These are phyloP conservation scores for Clinocottus analis DNA, from an alignment of 2,113 vertebrate species.

Conservation along the genomic window DNA sequence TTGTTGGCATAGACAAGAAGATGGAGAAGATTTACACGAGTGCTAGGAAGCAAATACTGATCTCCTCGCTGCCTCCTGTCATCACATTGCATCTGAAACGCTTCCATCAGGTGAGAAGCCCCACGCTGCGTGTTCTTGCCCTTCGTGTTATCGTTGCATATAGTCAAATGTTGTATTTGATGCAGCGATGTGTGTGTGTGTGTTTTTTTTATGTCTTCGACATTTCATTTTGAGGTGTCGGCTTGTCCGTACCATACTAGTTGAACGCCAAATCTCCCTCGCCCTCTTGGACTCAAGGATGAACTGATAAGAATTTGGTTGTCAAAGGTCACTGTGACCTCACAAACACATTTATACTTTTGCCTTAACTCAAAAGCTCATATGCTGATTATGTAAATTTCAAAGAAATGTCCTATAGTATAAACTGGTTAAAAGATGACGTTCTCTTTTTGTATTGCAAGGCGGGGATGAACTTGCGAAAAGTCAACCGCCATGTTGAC, in stretches of 20 bases:
- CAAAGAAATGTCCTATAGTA: too few relatives aligned
- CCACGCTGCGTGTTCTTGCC: not conserved
- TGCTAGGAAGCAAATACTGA: slow-evolving; percentile 94
- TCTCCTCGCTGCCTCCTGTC: slow-evolving; percentile 92
- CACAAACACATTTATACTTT: not conserved
- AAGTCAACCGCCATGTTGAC: slow-evolving; percentile 97
- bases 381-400: too few relatives aligned
- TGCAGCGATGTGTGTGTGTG: not conserved
- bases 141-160: not conserved
- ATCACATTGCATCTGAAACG: slow-evolving; percentile 97
- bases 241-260: not conserved
- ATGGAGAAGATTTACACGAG: slow-evolving; percentile 92
- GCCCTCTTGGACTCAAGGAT: not conserved
- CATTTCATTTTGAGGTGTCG: too few relatives aligned
- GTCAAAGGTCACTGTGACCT: not conserved
- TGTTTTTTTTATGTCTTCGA: not conserved
- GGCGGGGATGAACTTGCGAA: slow-evolving; percentile 95
- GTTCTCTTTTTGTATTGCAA: slow-evolving; percentile 60
- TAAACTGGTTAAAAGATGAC: too few relatives aligned
- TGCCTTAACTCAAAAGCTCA: not conserved
- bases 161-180: not conserved
- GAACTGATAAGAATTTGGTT: not conserved
- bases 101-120: slow-evolving; percentile 90
- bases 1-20: slow-evolving; percentile 87
- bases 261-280: not conserved